Evolutionary conservation across 1,140 invertebrate species (phyloP).

Genomic region (Venturia canescens): DNA sequence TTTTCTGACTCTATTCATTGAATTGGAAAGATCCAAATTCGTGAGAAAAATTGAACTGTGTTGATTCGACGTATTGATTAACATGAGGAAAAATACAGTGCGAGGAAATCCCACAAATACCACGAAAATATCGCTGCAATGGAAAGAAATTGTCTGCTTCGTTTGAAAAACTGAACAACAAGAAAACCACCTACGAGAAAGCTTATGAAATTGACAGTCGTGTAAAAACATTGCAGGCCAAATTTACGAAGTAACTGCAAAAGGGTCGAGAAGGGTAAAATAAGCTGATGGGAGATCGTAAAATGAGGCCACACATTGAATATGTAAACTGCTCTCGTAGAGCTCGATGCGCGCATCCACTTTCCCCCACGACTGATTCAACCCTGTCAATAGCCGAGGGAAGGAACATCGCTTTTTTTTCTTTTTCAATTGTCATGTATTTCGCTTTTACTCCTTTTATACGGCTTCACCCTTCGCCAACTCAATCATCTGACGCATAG

Average conservation of each 20-base stretch:
- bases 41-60: too few relatives aligned
- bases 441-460: not conserved
- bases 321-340: constrained; percentile 40
- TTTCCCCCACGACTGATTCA: not conserved
- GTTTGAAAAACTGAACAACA: not conserved
- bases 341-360: not conserved
- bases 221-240: not conserved
- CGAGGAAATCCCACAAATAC: not conserved
- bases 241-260: not conserved
- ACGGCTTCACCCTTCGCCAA: not conserved
- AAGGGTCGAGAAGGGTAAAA: not conserved
- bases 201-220: not conserved
- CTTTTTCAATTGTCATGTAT: not conserved
- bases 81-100: not conserved
- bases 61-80: too few relatives aligned
- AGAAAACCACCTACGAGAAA: not conserved
- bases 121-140: not conserved
- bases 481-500: not conserved
- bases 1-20: too few relatives aligned
- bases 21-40: too few relatives aligned
- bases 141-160: not conserved
- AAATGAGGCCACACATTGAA: constrained; percentile 40
- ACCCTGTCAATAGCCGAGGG: not conserved
- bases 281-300: constrained; percentile 7
- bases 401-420: not conserved